Base-by-base conservation (phyloP, 2,888 invertebrate genomes). In the Reticulitermes lucifugus region DNA sequence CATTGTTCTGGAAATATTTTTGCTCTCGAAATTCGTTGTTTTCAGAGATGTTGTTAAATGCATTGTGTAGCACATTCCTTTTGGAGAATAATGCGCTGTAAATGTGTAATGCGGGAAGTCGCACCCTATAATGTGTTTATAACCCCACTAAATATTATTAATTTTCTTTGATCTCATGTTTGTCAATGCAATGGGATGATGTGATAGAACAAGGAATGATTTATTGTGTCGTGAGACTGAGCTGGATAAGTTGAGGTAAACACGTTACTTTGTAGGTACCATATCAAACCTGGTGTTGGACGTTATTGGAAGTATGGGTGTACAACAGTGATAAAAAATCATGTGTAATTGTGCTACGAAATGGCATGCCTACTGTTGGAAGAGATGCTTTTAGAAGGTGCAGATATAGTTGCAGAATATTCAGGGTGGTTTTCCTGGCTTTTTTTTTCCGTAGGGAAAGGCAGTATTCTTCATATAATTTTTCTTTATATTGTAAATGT, bases 391-490 rank as follows among this genome's bases (percentile, higher is more conserved):
- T 21, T 83, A 83, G 82, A 65, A 83, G 46, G 71, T 83, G 70
- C 82, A 83, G n/a, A 70, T 41, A 43, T 83, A 83, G 82, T 70
- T 65, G 82, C 59, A 18, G 59, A 65, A 83, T 83, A 46, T 41
- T 29, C 29, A 83, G 82, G 82, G 70, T 83, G 65, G 70, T 65
- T 70, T 77, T 77, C 43, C 51, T 77, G 46, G 77, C 46, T 77
- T 77, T 77, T 46, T 43, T 29, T 43, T 43, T n/a, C 9, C 70
- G 29, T 65, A 81, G 59, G 65, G 35, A 70, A 46, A 83, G 65
- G 65, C 82, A 83, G 82, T 83, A 83, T 83, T 83, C 82, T 83
- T 83, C 46, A 46, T 77, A 83, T 83, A 70, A 55, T 83, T 83
- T 43, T 70, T 70, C 18, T 18, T 82, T 46, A 22, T 83, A 71